Percentiles rank a stretch among this genome's conserved stretches.
Conservation (phyloP, 2,888 invertebrate genomes). For the Trissoscelio sp. region DNA sequence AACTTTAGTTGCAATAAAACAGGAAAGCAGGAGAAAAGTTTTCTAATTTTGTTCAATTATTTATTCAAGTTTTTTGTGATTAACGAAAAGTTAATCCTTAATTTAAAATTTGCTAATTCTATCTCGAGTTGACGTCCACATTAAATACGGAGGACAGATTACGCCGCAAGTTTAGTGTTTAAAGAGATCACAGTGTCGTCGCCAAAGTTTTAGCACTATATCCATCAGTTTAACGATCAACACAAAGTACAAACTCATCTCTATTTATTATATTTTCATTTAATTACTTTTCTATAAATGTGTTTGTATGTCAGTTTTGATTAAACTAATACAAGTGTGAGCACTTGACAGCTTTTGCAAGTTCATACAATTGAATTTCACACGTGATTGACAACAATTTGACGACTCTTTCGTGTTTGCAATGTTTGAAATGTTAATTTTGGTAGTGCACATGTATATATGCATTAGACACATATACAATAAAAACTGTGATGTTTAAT, state of each 20-base stretch:
- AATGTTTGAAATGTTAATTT: conserved; percentile 33
- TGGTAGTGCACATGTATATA: neutral
- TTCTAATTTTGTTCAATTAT: too few species aligned
- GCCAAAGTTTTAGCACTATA: conserved; percentile 15
- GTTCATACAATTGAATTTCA: conserved; percentile 36
- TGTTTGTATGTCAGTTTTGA: conserved; percentile 11
- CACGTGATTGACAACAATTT: too few species aligned
- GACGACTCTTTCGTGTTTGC: too few species aligned
- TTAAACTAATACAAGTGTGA: neutral
- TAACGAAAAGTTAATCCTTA: too few species aligned
- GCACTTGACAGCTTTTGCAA: conserved; percentile 12
- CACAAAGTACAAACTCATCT: conserved; percentile 10
- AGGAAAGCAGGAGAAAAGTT: too few species aligned
- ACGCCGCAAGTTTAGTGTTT: neutral
- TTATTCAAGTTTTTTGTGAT: too few species aligned
- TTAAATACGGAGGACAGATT: neutral
- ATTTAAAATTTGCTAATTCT: conserved; percentile 3
- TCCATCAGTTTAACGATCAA: conserved; percentile 13
- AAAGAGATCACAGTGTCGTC: neutral
- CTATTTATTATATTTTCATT: conserved; percentile 31
- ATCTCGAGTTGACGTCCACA: neutral
- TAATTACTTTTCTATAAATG: conserved; percentile 29
- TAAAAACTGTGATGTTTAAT: conserved; percentile 54
- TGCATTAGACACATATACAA: conserved; percentile 4
- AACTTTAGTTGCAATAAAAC: too few species aligned